Conservation (phyloP, 2,888 invertebrate species). For the Caenorhabditis auriculariae region DNA sequence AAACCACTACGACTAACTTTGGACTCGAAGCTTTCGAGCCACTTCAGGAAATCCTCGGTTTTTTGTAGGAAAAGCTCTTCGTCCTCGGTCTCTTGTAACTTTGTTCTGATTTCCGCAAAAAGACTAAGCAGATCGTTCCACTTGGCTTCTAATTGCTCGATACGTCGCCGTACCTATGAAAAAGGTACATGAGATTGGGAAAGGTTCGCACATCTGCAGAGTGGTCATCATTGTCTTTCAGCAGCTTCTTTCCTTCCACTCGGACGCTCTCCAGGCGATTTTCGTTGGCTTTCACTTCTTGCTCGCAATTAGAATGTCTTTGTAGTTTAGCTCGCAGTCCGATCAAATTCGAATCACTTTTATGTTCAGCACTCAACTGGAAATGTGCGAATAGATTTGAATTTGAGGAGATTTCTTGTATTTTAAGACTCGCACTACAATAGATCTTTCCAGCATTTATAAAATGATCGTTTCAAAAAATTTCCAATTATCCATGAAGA, state of each 20-base stretch:
- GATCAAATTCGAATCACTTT: conserved; percentile 72
- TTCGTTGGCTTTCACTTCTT: conserved; percentile 93
- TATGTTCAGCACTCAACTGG: no score
- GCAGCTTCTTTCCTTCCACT: conserved; percentile 81
- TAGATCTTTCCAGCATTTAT: no score
- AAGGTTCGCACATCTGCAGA: conserved; percentile 69
- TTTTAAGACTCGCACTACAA: no score
- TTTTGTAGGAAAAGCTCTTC: conserved; percentile 96
- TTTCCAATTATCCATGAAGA: no score
- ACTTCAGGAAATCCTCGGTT: conserved; percentile 77
- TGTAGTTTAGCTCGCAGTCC: conserved; percentile 77
- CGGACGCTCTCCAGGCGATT: conserved; percentile 92
- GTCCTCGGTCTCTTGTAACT: conserved; percentile 96
- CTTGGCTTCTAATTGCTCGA: conserved; percentile 87
- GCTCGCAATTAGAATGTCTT: conserved; percentile 71
- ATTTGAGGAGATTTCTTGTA: no score
- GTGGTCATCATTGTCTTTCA: conserved; percentile 74
- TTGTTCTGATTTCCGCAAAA: conserved; percentile 96
- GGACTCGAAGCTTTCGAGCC: conserved; percentile 78
- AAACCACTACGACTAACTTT: conserved; percentile 54
- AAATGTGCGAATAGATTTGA: no score
- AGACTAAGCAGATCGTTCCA: conserved; percentile 73
- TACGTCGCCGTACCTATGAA: conserved; percentile 86
- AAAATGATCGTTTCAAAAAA: no score
- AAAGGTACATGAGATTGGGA: conserved; percentile 86